These are phyloP conservation scores for Catharus ustulatus DNA, from an alignment of 2,797 vertebrate genomes.

Conservation along the genomic window DNA sequence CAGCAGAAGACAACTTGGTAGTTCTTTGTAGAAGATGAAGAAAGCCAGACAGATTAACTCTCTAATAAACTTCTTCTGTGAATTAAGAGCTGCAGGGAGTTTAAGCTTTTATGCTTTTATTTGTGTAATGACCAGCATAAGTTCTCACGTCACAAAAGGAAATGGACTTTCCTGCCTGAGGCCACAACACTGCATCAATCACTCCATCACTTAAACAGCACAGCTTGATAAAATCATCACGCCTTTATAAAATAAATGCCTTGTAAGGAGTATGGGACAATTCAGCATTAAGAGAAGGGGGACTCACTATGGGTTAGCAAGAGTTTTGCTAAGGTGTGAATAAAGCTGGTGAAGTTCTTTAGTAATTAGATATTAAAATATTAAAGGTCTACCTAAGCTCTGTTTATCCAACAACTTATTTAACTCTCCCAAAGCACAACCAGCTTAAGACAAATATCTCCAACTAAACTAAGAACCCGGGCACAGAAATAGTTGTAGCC, in stretches of 20 bases:
- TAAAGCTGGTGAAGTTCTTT: not conserved
- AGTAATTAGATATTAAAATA: not conserved
- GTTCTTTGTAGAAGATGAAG: conserved; percentile 1
- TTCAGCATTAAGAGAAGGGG: not conserved
- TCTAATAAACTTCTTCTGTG: conserved; percentile 29
- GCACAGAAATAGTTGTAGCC: not conserved
- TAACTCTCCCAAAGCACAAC: not conserved
- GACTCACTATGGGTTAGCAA: not conserved
- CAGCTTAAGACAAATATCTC: not conserved
- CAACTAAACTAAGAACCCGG: not conserved
- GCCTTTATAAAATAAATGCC: not conserved
- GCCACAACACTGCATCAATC: not conserved
- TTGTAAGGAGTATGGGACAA: not conserved
- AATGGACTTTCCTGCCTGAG: conserved; percentile 6
- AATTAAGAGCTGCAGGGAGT: not conserved
- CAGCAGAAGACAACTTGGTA: conserved; percentile 35
- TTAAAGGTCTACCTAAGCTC: not conserved
- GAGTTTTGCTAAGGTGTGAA: not conserved
- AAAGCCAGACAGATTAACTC: not conserved
- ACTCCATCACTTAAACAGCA: not conserved
- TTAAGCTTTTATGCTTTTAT: conserved; percentile 19
- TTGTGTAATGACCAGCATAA: conserved; percentile 27
- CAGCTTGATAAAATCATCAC: not conserved
- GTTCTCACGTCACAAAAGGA: conserved; percentile 4
- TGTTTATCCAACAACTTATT: not conserved